phyloP scores from a whole-genome alignment of 2,113 vertebrate species.

The Mola mola region DNA sequence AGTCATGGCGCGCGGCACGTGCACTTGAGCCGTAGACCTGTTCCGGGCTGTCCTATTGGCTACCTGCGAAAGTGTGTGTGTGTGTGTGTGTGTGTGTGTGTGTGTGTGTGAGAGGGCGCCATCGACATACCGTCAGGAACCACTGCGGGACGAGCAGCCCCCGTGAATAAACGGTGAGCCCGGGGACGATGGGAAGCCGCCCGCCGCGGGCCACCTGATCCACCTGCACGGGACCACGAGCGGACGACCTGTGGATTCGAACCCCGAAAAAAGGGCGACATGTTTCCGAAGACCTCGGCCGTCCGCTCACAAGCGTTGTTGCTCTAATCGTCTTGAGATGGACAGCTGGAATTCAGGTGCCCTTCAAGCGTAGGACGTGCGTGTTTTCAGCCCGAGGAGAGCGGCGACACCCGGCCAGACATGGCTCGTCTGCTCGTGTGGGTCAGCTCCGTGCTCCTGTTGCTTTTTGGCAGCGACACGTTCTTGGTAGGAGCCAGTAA shows the following conservation, averaged over 20 bases:
- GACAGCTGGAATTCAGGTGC: constrained; percentile 35
- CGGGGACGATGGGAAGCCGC: constrained; percentile 9
- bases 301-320: constrained; percentile 7
- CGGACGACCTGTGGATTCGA: constrained; percentile 54
- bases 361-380: constrained; percentile 25
- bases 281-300: constrained; percentile 40
- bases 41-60: not conserved
- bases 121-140: not conserved
- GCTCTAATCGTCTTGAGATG: constrained; percentile 44
- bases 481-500: constrained; percentile 93
- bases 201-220: constrained; percentile 1
- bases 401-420: constrained; percentile 28
- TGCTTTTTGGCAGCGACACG: constrained; percentile 91
- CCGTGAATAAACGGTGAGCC: constrained; percentile 13
- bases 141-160: not conserved
- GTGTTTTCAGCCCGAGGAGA: constrained; percentile 27
- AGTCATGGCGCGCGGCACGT: constrained; percentile 33
- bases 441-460: constrained; percentile 84
- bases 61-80: not conserved
- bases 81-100: not conserved
- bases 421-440: constrained; percentile 81
- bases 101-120: not conserved
- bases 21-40: not conserved
- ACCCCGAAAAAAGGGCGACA: constrained; percentile 21
- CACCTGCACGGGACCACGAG: constrained; percentile 21